Evolutionary conservation across 2,888 invertebrate species (phyloP).

Genomic region (Notodonta dromedarius): DNA sequence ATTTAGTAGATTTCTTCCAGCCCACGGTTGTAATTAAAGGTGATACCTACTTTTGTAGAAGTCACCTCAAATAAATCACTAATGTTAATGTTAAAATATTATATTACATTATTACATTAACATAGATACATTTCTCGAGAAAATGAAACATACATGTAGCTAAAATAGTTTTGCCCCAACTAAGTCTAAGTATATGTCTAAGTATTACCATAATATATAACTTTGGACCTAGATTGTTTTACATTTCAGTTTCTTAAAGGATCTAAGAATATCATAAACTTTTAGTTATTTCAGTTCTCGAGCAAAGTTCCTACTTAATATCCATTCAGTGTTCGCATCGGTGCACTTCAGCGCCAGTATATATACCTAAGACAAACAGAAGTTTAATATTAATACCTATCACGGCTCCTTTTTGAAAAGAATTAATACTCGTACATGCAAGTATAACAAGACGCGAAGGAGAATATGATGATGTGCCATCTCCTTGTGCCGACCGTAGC

Average conservation of each 20-base stretch:
- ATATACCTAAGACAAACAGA: conserved; percentile 40
- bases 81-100: too few relatives aligned
- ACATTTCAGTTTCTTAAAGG: too few relatives aligned
- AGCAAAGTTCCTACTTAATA: conserved; percentile 20
- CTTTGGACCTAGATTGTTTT: background rate
- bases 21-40: too few relatives aligned
- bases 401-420: conserved; percentile 42
- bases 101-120: too few relatives aligned
- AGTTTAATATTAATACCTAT: conserved; percentile 51
- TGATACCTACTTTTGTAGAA: too few relatives aligned
- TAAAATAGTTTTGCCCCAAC: too few relatives aligned
- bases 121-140: too few relatives aligned
- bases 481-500: conserved; percentile 60
- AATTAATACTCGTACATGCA: conserved; percentile 68
- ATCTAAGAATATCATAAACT: background rate
- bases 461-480: conserved; percentile 63
- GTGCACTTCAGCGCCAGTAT: conserved; percentile 38
- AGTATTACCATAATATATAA: too few relatives aligned
- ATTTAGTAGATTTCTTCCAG: too few relatives aligned
- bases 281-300: background rate
- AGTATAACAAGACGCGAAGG: conserved; percentile 59
- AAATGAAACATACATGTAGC: too few relatives aligned
- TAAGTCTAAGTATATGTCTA: too few relatives aligned
- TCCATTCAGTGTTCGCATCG: conserved; percentile 30
- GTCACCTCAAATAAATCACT: too few relatives aligned